phyloP scores from a whole-genome alignment of 2,888 invertebrate genomes.

The Cybosia mesomella region DNA sequence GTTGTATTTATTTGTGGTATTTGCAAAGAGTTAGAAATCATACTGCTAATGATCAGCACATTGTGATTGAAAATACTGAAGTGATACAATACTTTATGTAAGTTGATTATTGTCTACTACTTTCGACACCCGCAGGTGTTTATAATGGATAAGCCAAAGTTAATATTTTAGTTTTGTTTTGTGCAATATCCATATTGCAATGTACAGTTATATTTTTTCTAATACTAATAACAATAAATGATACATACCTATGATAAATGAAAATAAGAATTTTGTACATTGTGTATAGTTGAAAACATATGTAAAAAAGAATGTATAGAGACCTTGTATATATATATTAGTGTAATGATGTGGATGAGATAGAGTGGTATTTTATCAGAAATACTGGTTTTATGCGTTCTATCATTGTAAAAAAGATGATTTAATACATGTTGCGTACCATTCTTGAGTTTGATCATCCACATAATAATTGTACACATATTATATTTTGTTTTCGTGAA shows the following conservation, averaged over 20 bases:
- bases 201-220: conserved; percentile 81
- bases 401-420: conserved; percentile 34
- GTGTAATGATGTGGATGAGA: conserved; percentile 59
- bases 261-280: conserved; percentile 77
- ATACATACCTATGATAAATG: conserved; percentile 67
- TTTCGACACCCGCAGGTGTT: conserved; percentile 69
- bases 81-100: conserved; percentile 57
- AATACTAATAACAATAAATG: conserved; percentile 64
- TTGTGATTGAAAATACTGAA: conserved; percentile 60
- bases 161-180: conserved; percentile 80
- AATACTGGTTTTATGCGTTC: conserved; percentile 32
- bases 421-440: conserved; percentile 44
- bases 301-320: conserved; percentile 78
- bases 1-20: conserved; percentile 40
- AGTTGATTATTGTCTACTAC: conserved; percentile 58
- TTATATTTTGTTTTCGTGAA: conserved; percentile 68
- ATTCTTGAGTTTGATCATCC: conserved; percentile 47
- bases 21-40: conserved; percentile 48
- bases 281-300: conserved; percentile 79
- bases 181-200: conserved; percentile 85
- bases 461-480: conserved; percentile 47
- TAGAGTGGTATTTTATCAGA: conserved; percentile 47
- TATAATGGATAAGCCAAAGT: conserved; percentile 85
- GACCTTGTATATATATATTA: conserved; percentile 75
- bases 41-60: conserved; percentile 54